Base-by-base conservation (phyloP, 2,797 vertebrate genomes). In the Enteromius viviparus region DNA sequence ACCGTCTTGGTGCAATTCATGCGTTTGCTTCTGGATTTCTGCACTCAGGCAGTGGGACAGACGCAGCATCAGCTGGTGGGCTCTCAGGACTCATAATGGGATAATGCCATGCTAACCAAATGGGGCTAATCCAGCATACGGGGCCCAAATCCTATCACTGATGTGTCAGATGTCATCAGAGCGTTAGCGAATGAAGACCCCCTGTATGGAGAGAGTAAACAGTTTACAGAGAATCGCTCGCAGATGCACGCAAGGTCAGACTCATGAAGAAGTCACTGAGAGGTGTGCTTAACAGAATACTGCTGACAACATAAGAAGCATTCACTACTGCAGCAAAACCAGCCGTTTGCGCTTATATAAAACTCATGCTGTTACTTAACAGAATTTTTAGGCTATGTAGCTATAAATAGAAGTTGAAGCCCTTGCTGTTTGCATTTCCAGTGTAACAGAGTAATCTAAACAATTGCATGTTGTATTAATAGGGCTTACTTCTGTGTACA, bases 91-190 rank as follows among this genome's bases (percentile, higher is more conserved):
- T 81, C 78, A 83, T 87, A 85, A 89, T 89, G 84, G 66, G 87
- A 87, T 89, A 87, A 89, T 78, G 80, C 69, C 45, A 81, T 83
- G 85, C 84, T 88, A 88, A 88, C 87, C 88, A 89, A 89, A 89
- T 89, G 84, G 84, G 82, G 72, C 88, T 88, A 89, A 89, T 87
- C 87, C 82, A 79, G 85, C 85, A 84, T 87, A 88, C 74, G 62
- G 84, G 76, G 71, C 66, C 87, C 87, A 89, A 88, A 89, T 89
- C 85, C 87, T 81, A 88, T 89, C 87, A 89, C 26, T 76, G 85
- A 84, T 83, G 84, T 89, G 88, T 89, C 87, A 89, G 84, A 87
- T 89, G 85, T 89, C 87, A 89, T 89, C 88, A 89, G 85, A 80
- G 60, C 23, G 40, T 58, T 81, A 78, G 53, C 26, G 62, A 80